phyloP scores from a whole-genome alignment of 2,888 invertebrate genomes.

The Drosophila macrothrix region DNA sequence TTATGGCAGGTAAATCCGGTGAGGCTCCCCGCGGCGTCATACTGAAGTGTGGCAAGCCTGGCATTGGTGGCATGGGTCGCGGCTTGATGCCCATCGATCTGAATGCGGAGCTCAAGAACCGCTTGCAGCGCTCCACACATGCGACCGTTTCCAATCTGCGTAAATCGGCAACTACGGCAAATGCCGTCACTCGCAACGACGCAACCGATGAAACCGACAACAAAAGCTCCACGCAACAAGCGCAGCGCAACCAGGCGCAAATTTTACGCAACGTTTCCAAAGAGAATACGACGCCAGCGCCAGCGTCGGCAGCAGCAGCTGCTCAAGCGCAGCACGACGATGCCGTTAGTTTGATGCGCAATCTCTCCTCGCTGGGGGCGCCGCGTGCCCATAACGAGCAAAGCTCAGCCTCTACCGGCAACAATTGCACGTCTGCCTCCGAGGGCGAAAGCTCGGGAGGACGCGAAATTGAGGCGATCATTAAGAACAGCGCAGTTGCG shows the following conservation, averaged over 20 bases:
- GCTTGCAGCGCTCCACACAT: conserved; percentile 83
- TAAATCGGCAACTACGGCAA: conserved; percentile 82
- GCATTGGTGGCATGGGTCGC: conserved; percentile 79
- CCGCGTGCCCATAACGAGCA: conserved; percentile 36
- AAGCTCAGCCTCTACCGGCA: conserved; percentile 8
- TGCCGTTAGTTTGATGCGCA: conserved; percentile 83
- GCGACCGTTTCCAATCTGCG: conserved; percentile 84
- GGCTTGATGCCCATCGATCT: conserved; percentile 84
- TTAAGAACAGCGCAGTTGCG: conserved; percentile 86
- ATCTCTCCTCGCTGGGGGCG: conserved; percentile 81
- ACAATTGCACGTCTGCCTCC: conserved; percentile 82
- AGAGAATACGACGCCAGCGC: conserved; percentile 67
- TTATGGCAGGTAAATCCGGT: conserved; percentile 44
- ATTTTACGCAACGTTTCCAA: conserved; percentile 81
- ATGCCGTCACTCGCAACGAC: conserved; percentile 64
- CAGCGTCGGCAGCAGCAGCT: neutral
- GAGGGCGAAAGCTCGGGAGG: conserved; percentile 86
- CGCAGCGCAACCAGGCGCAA: conserved; percentile 81
- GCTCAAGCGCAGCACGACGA: conserved; percentile 78
- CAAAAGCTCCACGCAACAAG: conserved; percentile 8
- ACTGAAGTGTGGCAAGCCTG: conserved; percentile 77
- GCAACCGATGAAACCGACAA: conserved; percentile 67
- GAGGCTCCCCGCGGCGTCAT: conserved; percentile 80
- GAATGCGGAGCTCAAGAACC: conserved; percentile 84
- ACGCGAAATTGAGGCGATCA: conserved; percentile 85